Evolutionary conservation across 2,113 vertebrate species (phyloP).

Genomic region (Trinectes maculatus): DNA sequence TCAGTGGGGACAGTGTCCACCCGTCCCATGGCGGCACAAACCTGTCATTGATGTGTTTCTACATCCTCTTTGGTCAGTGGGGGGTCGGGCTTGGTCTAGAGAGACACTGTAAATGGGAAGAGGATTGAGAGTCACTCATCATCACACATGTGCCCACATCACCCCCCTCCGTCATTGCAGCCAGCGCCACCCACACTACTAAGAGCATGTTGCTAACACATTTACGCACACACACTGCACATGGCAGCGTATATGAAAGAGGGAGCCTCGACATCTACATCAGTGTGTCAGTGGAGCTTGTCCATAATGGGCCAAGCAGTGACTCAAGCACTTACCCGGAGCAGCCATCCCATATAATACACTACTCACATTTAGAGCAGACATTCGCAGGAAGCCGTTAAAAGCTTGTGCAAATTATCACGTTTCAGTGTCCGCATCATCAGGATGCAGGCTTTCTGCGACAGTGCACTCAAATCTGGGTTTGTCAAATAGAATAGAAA

Average conservation of each 20-base stretch:
- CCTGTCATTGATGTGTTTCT: conserved; percentile 25
- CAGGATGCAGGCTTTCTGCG: conserved; percentile 37
- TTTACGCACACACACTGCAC: conserved; percentile 10
- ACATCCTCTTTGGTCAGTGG: conserved; percentile 16
- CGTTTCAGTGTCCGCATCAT: conserved; percentile 40
- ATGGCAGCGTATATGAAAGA: conserved; percentile 41
- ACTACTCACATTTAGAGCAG: conserved; percentile 52
- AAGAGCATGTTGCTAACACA: conserved; percentile 35
- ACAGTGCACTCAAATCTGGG: conserved; percentile 29
- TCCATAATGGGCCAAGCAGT: conserved; percentile 63
- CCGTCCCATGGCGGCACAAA: conserved; percentile 42
- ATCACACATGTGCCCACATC: conserved; percentile 52
- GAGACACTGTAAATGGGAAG: conserved; percentile 42
- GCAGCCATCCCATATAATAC: conserved; percentile 56
- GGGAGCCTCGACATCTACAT: conserved; percentile 47
- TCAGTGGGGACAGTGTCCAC: conserved; percentile 51
- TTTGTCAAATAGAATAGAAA: conserved; percentile 38
- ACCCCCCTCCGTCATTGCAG: conserved; percentile 50
- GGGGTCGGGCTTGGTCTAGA: conserved; percentile 3
- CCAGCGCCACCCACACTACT: conserved; percentile 55
- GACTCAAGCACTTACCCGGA: conserved; percentile 68
- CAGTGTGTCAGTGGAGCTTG: conserved; percentile 64
- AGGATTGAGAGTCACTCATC: conserved; percentile 55
- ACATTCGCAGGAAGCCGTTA: conserved; percentile 56
- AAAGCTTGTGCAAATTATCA: conserved; percentile 66